Conservation (phyloP, 2,113 vertebrate genomes). For the Carassius gibelio region DNA sequence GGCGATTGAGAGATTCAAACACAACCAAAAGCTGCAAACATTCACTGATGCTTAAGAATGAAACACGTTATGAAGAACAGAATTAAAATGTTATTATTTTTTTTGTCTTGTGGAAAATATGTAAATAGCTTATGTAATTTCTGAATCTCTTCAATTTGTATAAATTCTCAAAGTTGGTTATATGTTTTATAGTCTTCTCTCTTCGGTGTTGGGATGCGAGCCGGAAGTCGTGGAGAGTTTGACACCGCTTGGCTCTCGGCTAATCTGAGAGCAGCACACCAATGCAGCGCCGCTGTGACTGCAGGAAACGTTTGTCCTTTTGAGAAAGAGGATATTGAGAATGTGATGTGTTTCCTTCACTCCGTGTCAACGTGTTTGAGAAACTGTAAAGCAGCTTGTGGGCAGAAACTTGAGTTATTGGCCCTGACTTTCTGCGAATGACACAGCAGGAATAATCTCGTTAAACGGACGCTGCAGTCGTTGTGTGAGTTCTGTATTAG, state of each 20-base stretch:
- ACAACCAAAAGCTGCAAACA: background rate
- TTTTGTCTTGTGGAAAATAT: background rate
- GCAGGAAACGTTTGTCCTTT: slow-evolving; percentile 74
- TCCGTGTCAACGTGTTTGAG: background rate
- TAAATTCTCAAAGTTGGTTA: background rate
- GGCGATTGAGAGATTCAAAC: background rate
- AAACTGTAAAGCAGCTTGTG: slow-evolving; percentile 9
- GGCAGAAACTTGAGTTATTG: background rate
- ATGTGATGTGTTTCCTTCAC: background rate
- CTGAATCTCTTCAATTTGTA: background rate
- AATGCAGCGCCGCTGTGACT: slow-evolving; percentile 58
- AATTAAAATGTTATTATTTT: background rate
- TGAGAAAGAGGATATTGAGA: slow-evolving; percentile 52
- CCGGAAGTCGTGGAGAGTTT: slow-evolving; percentile 37
- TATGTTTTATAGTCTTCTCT: background rate
- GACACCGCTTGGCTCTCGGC: slow-evolving; percentile 52
- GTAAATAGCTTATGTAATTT: background rate
- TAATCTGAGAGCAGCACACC: slow-evolving; percentile 71
- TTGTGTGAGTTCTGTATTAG: background rate
- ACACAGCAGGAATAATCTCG: background rate
- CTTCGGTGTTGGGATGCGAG: background rate
- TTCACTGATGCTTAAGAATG: background rate
- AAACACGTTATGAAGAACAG: no score
- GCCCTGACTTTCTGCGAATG: background rate
- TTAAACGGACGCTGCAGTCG: background rate